Conservation (phyloP, 2,797 vertebrate genomes). For the Scolopax rusticola region DNA sequence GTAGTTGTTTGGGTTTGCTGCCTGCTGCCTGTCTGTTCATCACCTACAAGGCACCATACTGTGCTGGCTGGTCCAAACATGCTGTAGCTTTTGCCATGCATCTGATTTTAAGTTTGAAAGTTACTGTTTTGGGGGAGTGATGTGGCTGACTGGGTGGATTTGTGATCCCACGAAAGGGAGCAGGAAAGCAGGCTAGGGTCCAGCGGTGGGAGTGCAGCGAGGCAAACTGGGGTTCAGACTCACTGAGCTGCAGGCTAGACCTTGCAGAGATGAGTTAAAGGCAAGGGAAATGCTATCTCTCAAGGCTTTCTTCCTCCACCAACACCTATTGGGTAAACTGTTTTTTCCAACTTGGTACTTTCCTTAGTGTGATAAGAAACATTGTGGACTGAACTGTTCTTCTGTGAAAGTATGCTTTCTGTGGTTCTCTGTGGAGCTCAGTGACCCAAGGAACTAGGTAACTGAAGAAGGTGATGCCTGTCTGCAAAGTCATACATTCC, state of each 20-base stretch:
- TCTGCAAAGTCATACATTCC: not conserved
- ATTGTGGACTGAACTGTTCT: not conserved
- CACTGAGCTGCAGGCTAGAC: not conserved
- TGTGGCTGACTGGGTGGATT: not conserved
- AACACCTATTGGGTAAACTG: not conserved
- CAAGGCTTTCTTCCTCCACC: not conserved
- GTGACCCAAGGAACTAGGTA: not conserved
- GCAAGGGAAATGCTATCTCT: not conserved
- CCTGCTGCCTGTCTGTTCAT: not conserved
- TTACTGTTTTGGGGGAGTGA: not conserved
- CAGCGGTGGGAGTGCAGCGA: not conserved
- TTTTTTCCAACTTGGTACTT: not conserved
- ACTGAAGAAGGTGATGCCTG: not conserved
- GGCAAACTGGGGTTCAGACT: not conserved
- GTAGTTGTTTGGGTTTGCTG: not conserved
- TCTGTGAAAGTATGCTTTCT: not conserved
- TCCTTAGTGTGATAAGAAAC: not conserved
- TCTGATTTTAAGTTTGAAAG: not conserved
- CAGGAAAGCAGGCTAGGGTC: not conserved
- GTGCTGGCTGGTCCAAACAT: not conserved
- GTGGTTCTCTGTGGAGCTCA: not conserved
- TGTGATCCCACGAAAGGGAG: not conserved
- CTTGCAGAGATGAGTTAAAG: not conserved
- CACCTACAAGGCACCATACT: fast-evolving
- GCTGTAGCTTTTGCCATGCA: not conserved